These are phyloP conservation scores for Peromyscus aztecus DNA, from an alignment of 2,797 vertebrate species.

Conservation along the genomic window DNA sequence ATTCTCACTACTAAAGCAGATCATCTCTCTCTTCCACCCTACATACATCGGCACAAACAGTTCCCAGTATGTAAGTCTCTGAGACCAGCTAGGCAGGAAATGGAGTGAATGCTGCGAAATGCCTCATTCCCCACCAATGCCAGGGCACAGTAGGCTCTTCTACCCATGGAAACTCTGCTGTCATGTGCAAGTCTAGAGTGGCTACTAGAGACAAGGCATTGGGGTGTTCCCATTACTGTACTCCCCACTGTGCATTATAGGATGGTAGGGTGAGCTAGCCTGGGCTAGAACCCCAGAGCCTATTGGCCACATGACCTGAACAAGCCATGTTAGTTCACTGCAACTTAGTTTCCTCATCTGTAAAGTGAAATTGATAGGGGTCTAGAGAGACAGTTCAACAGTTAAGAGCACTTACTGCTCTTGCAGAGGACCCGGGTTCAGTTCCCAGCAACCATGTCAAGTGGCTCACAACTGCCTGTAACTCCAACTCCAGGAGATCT, in stretches of 20 bases:
- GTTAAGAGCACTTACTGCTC: neutral
- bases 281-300: neutral
- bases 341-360: neutral
- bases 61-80: neutral
- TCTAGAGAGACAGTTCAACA: neutral
- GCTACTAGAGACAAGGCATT: neutral
- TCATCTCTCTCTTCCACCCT: neutral
- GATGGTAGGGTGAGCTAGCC: neutral
- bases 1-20: neutral
- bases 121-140: neutral
- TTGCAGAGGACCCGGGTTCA: neutral
- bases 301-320: neutral
- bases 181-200: neutral
- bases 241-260: fast-evolving
- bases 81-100: neutral
- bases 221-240: too few species aligned
- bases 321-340: neutral
- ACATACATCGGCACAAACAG: neutral
- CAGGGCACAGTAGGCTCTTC: neutral
- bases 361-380: neutral
- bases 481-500: neutral
- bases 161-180: neutral
- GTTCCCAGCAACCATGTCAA: neutral
- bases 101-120: fast-evolving
- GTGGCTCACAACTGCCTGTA: neutral